Evolutionary conservation across 2,797 vertebrate species (phyloP).

Genomic region (Muraenolepis orangiensis): DNA sequence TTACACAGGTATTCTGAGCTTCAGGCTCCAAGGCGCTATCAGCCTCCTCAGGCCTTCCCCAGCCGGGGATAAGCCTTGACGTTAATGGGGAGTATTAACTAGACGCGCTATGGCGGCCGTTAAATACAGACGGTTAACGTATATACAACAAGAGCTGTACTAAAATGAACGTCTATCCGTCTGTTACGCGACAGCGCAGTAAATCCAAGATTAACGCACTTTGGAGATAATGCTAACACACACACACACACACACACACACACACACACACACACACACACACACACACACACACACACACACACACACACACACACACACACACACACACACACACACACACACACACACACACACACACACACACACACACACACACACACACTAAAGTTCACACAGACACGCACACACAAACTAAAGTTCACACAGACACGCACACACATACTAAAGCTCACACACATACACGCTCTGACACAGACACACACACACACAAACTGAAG

Average conservation of each 20-base stretch:
- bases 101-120: constrained; percentile 8
- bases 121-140: constrained; percentile 36
- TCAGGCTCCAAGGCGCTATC: constrained; percentile 31
- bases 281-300: no score
- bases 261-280: no score
- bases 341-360: not conserved
- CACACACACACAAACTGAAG: not conserved
- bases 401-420: no score
- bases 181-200: not conserved
- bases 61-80: constrained; percentile 37
- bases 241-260: not conserved
- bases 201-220: not conserved
- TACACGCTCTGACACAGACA: no score
- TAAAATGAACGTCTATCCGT: not conserved
- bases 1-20: constrained; percentile 29
- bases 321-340: no score
- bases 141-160: constrained; percentile 24
- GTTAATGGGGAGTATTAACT: constrained; percentile 50
- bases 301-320: no score
- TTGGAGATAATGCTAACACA: not conserved
- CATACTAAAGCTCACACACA: no score
- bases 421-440: no score
- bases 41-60: constrained; percentile 18
- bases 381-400: no score
- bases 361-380: no score